These are phyloP conservation scores for Sacculina carcini DNA, from an alignment of 2,888 invertebrate genomes.

Conservation along the genomic window DNA sequence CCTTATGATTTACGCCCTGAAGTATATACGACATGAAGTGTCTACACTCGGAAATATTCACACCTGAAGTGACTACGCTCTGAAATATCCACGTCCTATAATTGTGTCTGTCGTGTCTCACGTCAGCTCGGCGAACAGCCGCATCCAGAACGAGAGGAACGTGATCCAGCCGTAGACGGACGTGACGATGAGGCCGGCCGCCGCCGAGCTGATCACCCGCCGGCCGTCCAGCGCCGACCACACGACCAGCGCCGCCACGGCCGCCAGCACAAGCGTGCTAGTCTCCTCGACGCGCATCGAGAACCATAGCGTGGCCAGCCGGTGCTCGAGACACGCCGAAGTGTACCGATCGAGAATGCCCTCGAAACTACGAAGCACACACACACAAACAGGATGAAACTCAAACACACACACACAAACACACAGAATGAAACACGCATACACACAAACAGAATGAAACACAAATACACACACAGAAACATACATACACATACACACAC, in stretches of 20 bases:
- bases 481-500: too few species aligned
- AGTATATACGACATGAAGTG: too few species aligned
- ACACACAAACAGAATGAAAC: too few species aligned
- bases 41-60: too few species aligned
- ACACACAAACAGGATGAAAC: too few species aligned
- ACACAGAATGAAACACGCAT: too few species aligned
- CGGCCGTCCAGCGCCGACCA: constrained; percentile 19
- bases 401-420: too few species aligned
- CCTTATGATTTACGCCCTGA: too few species aligned
- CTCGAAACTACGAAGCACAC: constrained; percentile 20
- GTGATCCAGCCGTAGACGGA: constrained; percentile 22
- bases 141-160: not conserved
- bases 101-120: too few species aligned
- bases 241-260: constrained; percentile 24
- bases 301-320: constrained; percentile 23
- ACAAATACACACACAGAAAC: too few species aligned
- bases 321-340: constrained; percentile 22
- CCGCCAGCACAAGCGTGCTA: constrained; percentile 20
- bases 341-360: constrained; percentile 21
- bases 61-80: too few species aligned
- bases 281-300: constrained; percentile 22
- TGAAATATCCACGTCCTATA: too few species aligned
- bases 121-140: not conserved
- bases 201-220: constrained; percentile 24
- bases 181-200: constrained; percentile 27